Conservation (phyloP, 2,113 vertebrate species). For the Menidia beryllina region DNA sequence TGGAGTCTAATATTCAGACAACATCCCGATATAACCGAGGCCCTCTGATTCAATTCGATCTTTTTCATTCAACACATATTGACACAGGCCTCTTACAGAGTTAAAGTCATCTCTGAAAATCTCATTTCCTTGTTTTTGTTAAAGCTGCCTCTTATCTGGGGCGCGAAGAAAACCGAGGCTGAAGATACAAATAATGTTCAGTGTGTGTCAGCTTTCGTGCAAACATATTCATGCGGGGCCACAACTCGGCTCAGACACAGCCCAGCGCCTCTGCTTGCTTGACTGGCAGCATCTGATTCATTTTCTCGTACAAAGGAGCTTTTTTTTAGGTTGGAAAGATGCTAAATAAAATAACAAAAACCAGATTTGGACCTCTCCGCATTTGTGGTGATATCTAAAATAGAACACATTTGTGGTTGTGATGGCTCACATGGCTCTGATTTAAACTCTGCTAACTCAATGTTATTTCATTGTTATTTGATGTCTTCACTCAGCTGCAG, state of each 20-base stretch:
- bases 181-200: background rate
- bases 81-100: background rate
- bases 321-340: conserved; percentile 1
- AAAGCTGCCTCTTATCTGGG: conserved; percentile 28
- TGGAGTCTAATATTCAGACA: background rate
- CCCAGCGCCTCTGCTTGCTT: background rate
- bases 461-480: too few relatives aligned
- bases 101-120: conserved; percentile 12
- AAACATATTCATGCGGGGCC: conserved; percentile 15
- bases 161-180: conserved; percentile 2
- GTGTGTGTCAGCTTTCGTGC: conserved; percentile 31
- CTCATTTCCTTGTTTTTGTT: conserved; percentile 30
- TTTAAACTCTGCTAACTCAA: background rate
- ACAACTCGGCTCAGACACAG: background rate
- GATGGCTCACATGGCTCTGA: background rate
- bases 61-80: conserved; percentile 1
- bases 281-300: background rate
- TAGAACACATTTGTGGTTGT: background rate
- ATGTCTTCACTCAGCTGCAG: too few relatives aligned
- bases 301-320: conserved; percentile 2
- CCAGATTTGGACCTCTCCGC: background rate
- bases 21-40: background rate
- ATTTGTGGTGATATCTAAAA: background rate
- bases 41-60: background rate
- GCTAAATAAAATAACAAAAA: conserved; percentile 7